Conservation (phyloP, 2,113 vertebrate genomes). For the Oncorhynchus masou region DNA sequence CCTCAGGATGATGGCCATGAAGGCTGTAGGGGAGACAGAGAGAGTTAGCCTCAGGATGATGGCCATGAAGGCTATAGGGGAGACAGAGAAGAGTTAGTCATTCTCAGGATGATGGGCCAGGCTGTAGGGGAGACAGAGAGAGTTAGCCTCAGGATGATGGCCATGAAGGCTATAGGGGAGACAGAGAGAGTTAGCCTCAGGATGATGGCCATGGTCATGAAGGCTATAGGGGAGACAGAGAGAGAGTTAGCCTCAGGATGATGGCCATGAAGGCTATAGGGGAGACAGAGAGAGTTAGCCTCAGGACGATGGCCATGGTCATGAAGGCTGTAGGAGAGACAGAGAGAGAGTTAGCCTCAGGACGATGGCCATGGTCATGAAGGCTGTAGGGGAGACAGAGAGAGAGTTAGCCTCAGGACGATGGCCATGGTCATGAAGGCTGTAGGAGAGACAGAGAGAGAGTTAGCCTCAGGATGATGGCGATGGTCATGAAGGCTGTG, state of each 20-base stretch:
- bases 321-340: slow-evolving; percentile 75
- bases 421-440: slow-evolving; percentile 92
- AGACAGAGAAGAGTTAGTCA: slow-evolving; percentile 7
- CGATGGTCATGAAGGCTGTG: too few species aligned
- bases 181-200: neutral
- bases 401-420: too few species aligned
- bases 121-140: slow-evolving; percentile 40
- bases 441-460: slow-evolving; percentile 32
- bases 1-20: slow-evolving; percentile 81
- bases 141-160: neutral
- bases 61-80: slow-evolving; percentile 79
- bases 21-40: slow-evolving; percentile 65
- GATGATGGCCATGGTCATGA: neutral
- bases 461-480: too few species aligned
- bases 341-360: too few species aligned
- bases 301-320: too few species aligned
- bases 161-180: too few species aligned
- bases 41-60: slow-evolving; percentile 65
- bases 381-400: too few species aligned
- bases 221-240: slow-evolving; percentile 66
- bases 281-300: too few species aligned
- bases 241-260: slow-evolving; percentile 56
- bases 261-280: too few species aligned
- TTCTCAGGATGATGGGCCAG: slow-evolving; percentile 81
- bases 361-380: too few species aligned